Evolutionary conservation across 2,888 invertebrate species (phyloP), one percentile per base, ranked within the genome.

Genomic region (Eristalis pertinax): DNA sequence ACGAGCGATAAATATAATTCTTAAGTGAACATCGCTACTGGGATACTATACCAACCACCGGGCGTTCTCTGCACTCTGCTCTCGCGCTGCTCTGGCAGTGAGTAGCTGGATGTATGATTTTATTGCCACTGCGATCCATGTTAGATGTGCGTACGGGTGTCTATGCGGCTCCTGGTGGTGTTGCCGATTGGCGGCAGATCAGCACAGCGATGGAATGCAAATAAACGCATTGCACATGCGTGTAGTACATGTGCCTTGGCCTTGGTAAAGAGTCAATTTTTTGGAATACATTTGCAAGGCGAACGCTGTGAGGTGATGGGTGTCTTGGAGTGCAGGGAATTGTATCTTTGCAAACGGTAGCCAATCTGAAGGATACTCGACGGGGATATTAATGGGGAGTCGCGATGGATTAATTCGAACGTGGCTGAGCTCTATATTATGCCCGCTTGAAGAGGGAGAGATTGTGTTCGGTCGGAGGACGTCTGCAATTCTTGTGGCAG

Each of bases 21-120:
- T 87, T 87, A 87, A 87, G 87, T 83, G 87, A 87, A 87, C 87
- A 87, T 87, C 84, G 87, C 87, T 87, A 87, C 87, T 87, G 87
- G 79, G 84, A 87, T 87, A 76, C 84, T 84, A 79, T 58, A 75
- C 32, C 50, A 67, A 41, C 10, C 58, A 79, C 63, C 63, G 67
- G 64, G 15, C 29, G 70, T 50, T 24, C 35, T 50, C 60, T 13
- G 32, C 32, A 32, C 32, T 32, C 29, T 29, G 29, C 29, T 29
- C 29, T 29, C 29, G n/a, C 5, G 29, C 15, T 11, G 60, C 24
- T 60, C 60, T 60, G 41, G 63, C 13, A 26, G 43, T 63, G 63
- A 56, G 38, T 60, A 19, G 65, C 60, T 67, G 70, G 85, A 81
- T 73, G 81, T 79, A 73, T 84, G 87, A 87, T 87, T 87, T 87